Conservation (phyloP, 2,888 invertebrate genomes). For the Apamea sordens region DNA sequence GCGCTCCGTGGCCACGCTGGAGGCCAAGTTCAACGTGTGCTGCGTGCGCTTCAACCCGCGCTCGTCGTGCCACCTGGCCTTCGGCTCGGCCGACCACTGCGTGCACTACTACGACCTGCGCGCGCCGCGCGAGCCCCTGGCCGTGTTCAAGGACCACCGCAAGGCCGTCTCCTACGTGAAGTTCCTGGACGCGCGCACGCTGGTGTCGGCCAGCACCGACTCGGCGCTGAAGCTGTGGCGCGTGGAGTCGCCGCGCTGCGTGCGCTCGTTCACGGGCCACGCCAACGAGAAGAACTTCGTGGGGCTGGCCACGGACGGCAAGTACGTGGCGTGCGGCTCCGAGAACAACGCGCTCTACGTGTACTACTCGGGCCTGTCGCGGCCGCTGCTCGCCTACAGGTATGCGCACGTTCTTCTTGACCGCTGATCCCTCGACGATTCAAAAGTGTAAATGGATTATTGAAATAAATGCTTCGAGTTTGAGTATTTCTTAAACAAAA, state of each 20-base stretch:
- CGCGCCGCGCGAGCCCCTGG: conserved; percentile 94
- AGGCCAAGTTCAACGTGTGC: conserved; percentile 98
- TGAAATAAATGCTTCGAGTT: too few species aligned
- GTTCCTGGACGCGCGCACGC: conserved; percentile 92
- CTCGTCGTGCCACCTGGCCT: conserved; percentile 96
- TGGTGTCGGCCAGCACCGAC: conserved; percentile 97
- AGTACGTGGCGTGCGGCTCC: conserved; percentile 98
- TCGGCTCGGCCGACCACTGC: conserved; percentile 99
- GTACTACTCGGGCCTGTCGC: conserved; percentile 97
- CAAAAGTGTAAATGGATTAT: too few species aligned
- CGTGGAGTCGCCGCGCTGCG: conserved; percentile 94
- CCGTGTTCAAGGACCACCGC: conserved; percentile 96
- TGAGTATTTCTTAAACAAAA: too few species aligned
- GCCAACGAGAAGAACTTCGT: conserved; percentile 99
- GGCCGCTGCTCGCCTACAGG: conserved; percentile 94
- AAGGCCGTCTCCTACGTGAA: conserved; percentile 99
- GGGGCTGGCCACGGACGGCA: conserved; percentile 96
- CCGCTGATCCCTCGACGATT: too few species aligned
- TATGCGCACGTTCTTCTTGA: not conserved
- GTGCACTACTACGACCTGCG: conserved; percentile 98
- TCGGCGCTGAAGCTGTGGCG: conserved; percentile 98
- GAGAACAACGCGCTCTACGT: conserved; percentile 98
- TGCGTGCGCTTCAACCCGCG: conserved; percentile 94
- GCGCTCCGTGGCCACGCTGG: conserved; percentile 94
- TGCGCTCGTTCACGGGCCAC: conserved; percentile 97